Conservation (phyloP, 2,888 invertebrate species). For the Trachelus stipa region DNA sequence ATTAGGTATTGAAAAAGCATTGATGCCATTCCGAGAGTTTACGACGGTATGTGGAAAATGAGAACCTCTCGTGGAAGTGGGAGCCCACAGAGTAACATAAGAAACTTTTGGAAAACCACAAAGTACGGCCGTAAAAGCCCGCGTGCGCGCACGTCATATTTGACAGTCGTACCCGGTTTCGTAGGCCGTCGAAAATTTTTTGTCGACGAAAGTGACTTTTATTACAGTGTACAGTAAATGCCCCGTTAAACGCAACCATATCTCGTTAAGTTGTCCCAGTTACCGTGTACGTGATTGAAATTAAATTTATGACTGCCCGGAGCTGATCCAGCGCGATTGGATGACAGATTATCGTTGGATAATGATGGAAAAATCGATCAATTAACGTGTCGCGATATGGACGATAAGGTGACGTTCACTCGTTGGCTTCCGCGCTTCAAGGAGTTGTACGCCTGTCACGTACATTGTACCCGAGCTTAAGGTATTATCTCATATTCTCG, state of each 20-base stretch:
- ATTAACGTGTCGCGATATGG: slow-evolving; percentile 7
- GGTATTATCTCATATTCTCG: slow-evolving; percentile 5
- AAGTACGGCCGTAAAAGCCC: slow-evolving; percentile 57
- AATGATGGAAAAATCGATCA: slow-evolving; percentile 6
- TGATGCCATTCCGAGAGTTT: not conserved
- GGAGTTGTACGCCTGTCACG: slow-evolving; percentile 8
- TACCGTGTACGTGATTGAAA: slow-evolving; percentile 28
- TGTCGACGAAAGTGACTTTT: slow-evolving; percentile 54
- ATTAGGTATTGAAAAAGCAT: not conserved
- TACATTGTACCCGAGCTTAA: slow-evolving; percentile 1
- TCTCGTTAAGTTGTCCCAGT: slow-evolving; percentile 43
- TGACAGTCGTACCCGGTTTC: slow-evolving; percentile 12
- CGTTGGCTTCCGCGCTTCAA: slow-evolving; percentile 2
- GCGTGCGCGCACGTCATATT: slow-evolving; percentile 41
- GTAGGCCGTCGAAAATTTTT: slow-evolving; percentile 25
- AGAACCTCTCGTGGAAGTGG: not conserved
- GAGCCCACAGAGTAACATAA: slow-evolving; percentile 26
- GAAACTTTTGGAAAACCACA: slow-evolving; percentile 57
- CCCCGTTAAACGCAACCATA: slow-evolving; percentile 47
- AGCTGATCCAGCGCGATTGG: not conserved
- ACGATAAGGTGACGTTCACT: slow-evolving; percentile 2
- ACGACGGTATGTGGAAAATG: not conserved
- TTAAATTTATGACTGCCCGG: slow-evolving; percentile 32
- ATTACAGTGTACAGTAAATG: slow-evolving; percentile 58
- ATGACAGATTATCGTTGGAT: slow-evolving; percentile 5